Evolutionary conservation across 2,888 invertebrate genomes (phyloP), one percentile per base, ranked within the genome.

Genomic region (Microdon myrmicae): DNA sequence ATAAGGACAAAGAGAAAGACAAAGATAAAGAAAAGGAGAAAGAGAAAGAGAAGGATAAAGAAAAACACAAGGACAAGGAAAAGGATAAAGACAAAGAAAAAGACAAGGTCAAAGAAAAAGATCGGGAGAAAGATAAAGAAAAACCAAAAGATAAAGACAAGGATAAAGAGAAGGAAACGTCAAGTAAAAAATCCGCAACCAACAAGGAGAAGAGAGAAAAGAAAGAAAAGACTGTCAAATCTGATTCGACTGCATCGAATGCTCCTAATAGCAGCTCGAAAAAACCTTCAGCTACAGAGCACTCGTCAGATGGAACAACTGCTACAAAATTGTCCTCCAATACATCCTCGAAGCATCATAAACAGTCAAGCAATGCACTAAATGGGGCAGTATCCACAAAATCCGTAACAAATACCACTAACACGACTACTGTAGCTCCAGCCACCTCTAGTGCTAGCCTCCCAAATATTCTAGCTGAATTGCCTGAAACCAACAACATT

Each of bases 1-100:
- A 85, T 34, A 75, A 76, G 10, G 79, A 79, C 6, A 76, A 76
- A 31, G 72, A 75, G 13, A 70, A 69, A 7, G 80, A 79, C 25
- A 72, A 71, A 7, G 69, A 71, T n/a, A 61, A 69, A 17, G 68
- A 72, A 19, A 70, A 71, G 22, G 74, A 76, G n/a, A 73, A 74
- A 55, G 71, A 74, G 6, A 73, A 71, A 35, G 68, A 72, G 8
- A 61, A 59, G 3, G 67, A 69, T 4, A 72, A 70, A 29, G 72
- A 68, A 12, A 69, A 59, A 31, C 28, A 48, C 3, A 43, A 58
- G 9, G n/a, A 14, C 9, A 41, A 23, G 19, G 61, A 67, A 19
- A 68, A 67, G 37, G 71, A 72, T 9, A 55, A 67, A 7, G 70
- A 72, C 13, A 38, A 48, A 16, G 37, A 38, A 9, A 14, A 26